Evolutionary conservation across 2,113 vertebrate species (phyloP).

Genomic region (Ochotona curzoniae): DNA sequence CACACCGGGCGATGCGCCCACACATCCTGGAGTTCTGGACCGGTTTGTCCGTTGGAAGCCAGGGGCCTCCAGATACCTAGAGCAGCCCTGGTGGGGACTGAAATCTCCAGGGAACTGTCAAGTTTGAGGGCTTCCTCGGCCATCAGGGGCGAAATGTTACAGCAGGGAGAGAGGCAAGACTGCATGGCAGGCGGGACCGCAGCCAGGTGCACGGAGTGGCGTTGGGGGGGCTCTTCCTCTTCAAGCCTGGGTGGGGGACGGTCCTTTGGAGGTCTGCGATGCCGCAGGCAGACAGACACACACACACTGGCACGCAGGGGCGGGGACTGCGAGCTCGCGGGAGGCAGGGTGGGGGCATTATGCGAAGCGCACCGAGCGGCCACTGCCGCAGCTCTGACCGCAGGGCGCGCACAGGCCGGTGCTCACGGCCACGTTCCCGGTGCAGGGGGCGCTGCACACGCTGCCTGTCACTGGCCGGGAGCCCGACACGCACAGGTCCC

Average conservation of each 20-base stretch:
- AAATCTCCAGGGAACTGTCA: too few relatives aligned
- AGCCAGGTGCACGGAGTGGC: not conserved
- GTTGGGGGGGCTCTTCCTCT: not conserved
- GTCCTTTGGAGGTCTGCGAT: fast-evolving
- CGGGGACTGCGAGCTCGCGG: fast-evolving
- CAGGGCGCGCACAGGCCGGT: not conserved
- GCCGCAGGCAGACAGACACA: too few relatives aligned
- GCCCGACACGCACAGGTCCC: not conserved
- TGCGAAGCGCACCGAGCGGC: not conserved
- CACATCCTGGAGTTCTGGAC: too few relatives aligned
- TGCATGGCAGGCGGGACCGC: not conserved
- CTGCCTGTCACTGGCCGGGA: not conserved
- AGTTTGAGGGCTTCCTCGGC: too few relatives aligned
- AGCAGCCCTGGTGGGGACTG: not conserved
- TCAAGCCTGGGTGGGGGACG: not conserved
- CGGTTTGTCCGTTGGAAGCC: not conserved
- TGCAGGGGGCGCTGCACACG: slow-evolving; percentile 46
- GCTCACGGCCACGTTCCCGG: slow-evolving; percentile 45
- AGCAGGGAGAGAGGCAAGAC: not conserved
- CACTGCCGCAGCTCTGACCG: not conserved
- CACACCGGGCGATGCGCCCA: too few relatives aligned
- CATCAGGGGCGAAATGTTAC: too few relatives aligned
- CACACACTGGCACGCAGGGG: not conserved
- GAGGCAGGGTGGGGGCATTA: fast-evolving
- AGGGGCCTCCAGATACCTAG: not conserved